phyloP scores from a whole-genome alignment of 2,797 vertebrate species.

The Phrynocephalus vlangalii region DNA sequence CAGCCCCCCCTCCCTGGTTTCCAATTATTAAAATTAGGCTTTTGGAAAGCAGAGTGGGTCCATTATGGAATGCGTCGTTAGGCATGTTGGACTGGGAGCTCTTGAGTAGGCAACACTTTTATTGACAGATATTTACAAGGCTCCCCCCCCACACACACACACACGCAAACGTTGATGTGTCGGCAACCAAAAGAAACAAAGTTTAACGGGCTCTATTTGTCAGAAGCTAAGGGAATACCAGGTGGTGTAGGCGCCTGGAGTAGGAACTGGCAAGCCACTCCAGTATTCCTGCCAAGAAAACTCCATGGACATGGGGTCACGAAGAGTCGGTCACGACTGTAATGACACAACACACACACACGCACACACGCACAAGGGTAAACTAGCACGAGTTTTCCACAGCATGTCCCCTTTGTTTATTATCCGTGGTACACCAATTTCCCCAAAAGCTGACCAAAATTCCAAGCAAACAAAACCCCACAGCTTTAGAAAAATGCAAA shows the following conservation, averaged over 20 bases:
- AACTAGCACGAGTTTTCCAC: too few species aligned
- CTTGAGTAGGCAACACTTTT: constrained; percentile 34
- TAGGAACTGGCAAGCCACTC: too few species aligned
- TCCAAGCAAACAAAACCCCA: not conserved
- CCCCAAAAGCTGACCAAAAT: not conserved
- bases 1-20: not conserved
- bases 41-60: constrained; percentile 1
- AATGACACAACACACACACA: too few species aligned
- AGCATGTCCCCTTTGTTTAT: not conserved
- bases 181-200: not conserved
- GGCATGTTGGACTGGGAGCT: not conserved
- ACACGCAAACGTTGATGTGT: not conserved
- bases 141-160: too few species aligned
- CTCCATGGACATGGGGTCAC: too few species aligned
- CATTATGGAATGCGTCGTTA: constrained; percentile 31
- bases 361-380: not conserved
- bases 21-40: constrained; percentile 28
- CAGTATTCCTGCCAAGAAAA: too few species aligned
- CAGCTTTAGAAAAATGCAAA: not conserved
- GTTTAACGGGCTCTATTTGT: not conserved
- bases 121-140: not conserved
- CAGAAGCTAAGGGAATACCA: not conserved
- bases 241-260: too few species aligned
- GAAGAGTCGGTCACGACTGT: too few species aligned
- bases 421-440: not conserved